A percentile compares a stretch with the other conserved stretches of the same genome.
These are phyloP conservation scores for Oreortyx pictus DNA, from an alignment of 2,797 vertebrate species.

Conservation along the genomic window DNA sequence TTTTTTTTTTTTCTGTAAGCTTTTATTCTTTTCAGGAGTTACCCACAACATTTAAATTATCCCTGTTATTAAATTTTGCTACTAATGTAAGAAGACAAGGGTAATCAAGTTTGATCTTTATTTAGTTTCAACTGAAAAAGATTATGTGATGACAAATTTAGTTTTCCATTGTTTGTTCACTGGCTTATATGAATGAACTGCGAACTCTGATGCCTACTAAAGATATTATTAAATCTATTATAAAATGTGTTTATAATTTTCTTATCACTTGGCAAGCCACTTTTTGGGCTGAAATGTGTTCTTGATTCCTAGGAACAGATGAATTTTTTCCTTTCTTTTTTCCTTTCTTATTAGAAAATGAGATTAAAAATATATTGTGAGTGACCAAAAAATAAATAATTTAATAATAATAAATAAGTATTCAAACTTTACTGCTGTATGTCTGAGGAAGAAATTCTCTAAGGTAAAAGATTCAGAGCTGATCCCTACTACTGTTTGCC, in stretches of 20 bases:
- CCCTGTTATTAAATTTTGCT: not conserved
- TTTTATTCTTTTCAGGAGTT: not conserved
- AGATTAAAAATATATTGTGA: not conserved
- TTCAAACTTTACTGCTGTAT: not conserved
- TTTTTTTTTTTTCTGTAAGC: not conserved
- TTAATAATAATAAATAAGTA: not conserved
- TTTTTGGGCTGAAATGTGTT: not conserved
- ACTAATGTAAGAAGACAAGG: not conserved
- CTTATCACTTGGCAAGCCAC: not conserved
- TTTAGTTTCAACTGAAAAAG: not conserved
- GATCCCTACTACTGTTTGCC: not conserved
- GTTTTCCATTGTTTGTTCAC: not conserved
- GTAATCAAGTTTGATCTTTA: not conserved
- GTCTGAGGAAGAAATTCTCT: not conserved
- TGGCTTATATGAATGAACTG: not conserved
- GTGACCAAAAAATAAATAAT: rapidly evolving
- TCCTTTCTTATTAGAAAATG: not conserved
- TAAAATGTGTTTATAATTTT: not conserved
- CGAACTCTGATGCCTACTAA: not conserved
- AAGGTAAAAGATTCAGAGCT: not conserved
- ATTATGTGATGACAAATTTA: not conserved
- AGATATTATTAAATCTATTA: not conserved
- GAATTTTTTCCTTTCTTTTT: not conserved
- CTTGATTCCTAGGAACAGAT: not conserved
- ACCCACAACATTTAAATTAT: not conserved